Evolutionary conservation across 2,888 invertebrate genomes (phyloP).

Genomic region (Pasiphila rectangulata): DNA sequence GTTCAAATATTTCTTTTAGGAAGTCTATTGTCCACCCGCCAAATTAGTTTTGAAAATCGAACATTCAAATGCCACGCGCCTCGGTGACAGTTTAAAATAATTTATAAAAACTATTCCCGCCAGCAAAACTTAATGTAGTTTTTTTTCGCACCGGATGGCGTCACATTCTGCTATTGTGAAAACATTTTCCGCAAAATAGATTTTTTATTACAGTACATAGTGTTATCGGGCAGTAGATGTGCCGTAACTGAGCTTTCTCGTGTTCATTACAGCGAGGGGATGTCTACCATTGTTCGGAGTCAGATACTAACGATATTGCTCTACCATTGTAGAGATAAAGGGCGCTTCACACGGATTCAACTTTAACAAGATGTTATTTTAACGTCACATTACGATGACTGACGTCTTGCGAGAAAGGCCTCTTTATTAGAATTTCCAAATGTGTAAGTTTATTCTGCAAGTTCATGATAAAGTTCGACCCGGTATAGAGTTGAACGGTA

Average conservation of each 20-base stretch:
- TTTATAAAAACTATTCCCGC: conserved; percentile 10
- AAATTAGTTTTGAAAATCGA: conserved; percentile 21
- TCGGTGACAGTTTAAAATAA: conserved; percentile 17
- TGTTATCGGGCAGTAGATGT: conserved; percentile 30
- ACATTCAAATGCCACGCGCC: background rate
- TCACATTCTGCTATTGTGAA: conserved; percentile 27
- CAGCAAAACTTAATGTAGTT: conserved; percentile 18
- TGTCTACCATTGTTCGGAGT: conserved; percentile 56
- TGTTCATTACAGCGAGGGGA: conserved; percentile 56
- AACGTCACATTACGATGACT: conserved; percentile 35
- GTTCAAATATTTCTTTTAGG: no score
- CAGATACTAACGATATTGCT: conserved; percentile 62
- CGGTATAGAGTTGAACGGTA: conserved; percentile 11
- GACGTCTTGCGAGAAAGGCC: conserved; percentile 23
- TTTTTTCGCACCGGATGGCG: conserved; percentile 15
- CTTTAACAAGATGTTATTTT: conserved; percentile 51
- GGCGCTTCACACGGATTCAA: conserved; percentile 44
- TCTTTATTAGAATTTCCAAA: conserved; percentile 15
- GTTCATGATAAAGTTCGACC: conserved; percentile 21
- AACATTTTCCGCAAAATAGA: conserved; percentile 33
- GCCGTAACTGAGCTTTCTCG: conserved; percentile 43
- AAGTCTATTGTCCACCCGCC: no score
- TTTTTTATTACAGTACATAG: conserved; percentile 21
- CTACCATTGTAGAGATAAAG: conserved; percentile 62
- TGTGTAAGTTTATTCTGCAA: conserved; percentile 19